These are phyloP conservation scores for Vulpes vulpes DNA, from an alignment of 2,113 vertebrate species.

Conservation along the genomic window DNA sequence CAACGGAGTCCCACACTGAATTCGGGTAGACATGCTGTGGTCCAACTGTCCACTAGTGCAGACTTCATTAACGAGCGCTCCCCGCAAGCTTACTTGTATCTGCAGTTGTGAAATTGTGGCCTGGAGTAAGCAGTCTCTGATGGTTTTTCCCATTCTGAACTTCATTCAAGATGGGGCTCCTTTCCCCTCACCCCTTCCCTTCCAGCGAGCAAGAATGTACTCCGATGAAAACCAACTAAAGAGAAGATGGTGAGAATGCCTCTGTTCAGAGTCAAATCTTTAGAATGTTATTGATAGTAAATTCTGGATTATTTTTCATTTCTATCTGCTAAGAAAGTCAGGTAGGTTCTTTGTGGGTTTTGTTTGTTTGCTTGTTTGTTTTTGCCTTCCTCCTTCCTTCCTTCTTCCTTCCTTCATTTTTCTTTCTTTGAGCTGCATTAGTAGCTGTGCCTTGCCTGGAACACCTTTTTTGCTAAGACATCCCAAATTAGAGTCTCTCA, in stretches of 20 bases:
- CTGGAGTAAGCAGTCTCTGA: background rate
- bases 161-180: background rate
- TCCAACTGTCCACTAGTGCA: background rate
- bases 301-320: background rate
- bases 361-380: background rate
- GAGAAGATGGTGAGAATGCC: background rate
- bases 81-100: background rate
- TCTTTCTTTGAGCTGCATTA: background rate
- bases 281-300: background rate
- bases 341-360: background rate
- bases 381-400: background rate
- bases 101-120: background rate
- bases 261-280: background rate
- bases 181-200: background rate
- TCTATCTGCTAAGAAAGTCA: background rate
- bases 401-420: background rate
- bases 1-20: background rate
- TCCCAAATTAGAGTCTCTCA: background rate
- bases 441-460: background rate
- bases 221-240: background rate
- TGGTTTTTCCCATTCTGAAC: background rate
- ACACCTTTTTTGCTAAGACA: background rate
- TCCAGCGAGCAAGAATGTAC: background rate
- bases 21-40: background rate
- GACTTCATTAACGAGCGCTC: background rate